These are phyloP conservation scores for Nomada hirtipes DNA, from an alignment of 2,888 invertebrate species.

Conservation along the genomic window DNA sequence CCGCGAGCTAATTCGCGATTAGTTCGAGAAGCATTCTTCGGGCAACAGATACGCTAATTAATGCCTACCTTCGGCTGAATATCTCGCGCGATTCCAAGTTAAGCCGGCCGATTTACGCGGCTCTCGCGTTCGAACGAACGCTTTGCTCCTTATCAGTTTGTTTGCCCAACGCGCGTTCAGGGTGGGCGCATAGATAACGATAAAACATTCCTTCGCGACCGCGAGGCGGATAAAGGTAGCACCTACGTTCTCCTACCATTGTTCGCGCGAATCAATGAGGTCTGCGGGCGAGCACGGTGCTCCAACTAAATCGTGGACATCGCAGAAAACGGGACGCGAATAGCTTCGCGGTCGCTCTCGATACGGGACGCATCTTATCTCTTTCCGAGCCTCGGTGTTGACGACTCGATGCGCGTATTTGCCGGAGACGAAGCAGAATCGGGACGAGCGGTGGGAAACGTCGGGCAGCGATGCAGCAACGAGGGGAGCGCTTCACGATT, in stretches of 20 bases:
- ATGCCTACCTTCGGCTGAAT: slow-evolving; percentile 7
- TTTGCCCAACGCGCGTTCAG: background rate
- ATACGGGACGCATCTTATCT: slow-evolving; percentile 58
- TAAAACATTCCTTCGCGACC: no score
- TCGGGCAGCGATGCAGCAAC: background rate
- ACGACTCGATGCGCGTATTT: slow-evolving; percentile 12
- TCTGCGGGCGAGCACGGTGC: slow-evolving; percentile 17
- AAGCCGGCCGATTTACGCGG: slow-evolving; percentile 2
- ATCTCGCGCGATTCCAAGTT: background rate
- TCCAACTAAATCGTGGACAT: slow-evolving; percentile 21
- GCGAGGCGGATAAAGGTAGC: no score
- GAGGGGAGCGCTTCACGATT: slow-evolving; percentile 38
- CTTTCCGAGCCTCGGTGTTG: slow-evolving; percentile 27
- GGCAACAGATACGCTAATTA: background rate
- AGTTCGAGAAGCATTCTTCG: slow-evolving; percentile 2
- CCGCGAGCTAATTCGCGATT: slow-evolving; percentile 9
- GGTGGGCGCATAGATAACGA: no score
- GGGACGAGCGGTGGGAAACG: background rate
- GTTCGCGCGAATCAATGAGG: background rate
- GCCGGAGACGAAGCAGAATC: no score
- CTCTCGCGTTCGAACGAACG: slow-evolving; percentile 4
- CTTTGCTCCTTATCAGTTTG: slow-evolving; percentile 31
- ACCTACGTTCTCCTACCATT: background rate
- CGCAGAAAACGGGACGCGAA: slow-evolving; percentile 38
- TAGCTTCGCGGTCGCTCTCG: slow-evolving; percentile 15